phyloP scores from a whole-genome alignment of 2,888 invertebrate species.

The Tipula helvola region DNA sequence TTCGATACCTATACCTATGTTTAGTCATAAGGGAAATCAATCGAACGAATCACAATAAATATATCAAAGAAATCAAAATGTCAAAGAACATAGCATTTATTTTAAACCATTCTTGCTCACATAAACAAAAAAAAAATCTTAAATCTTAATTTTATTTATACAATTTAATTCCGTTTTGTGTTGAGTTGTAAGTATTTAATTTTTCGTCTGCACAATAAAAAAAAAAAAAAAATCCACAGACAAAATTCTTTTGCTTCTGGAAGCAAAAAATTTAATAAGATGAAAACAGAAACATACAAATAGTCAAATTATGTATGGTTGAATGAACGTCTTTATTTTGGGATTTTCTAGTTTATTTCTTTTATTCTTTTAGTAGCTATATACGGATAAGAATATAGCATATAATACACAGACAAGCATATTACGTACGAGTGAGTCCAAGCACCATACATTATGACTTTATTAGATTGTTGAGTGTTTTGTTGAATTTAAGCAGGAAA shows the following conservation, averaged over 20 bases:
- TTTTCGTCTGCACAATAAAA: neutral
- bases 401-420: neutral
- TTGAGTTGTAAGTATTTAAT: neutral
- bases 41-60: neutral
- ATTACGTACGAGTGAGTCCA: neutral
- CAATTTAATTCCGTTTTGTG: neutral
- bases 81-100: neutral
- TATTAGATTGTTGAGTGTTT: neutral
- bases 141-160: neutral
- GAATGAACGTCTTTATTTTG: neutral
- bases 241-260: neutral
- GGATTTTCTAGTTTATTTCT: neutral
- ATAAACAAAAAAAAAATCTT: neutral
- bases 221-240: neutral
- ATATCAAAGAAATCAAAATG: neutral
- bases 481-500: neutral
- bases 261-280: neutral
- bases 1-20: no score
- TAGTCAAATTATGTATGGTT: neutral
- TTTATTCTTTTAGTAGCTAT: neutral
- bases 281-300: neutral
- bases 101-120: neutral
- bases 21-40: no score
- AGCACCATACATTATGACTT: neutral
- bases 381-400: neutral